A percentile compares a stretch with the other conserved stretches of the same genome.
phyloP scores from a whole-genome alignment of 2,888 invertebrate genomes.

The Dynastes grantii region DNA sequence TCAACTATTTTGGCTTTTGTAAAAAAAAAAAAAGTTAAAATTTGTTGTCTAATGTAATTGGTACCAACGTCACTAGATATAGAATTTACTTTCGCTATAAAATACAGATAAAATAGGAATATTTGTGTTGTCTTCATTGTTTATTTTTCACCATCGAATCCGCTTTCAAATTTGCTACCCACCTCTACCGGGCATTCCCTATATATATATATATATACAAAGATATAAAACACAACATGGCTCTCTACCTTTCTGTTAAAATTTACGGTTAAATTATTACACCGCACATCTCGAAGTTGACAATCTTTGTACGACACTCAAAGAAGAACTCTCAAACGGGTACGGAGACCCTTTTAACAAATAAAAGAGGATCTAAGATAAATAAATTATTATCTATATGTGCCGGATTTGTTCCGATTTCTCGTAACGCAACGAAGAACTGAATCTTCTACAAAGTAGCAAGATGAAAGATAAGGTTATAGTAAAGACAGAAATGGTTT shows the following conservation, averaged over 20 bases:
- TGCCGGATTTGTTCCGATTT: no score
- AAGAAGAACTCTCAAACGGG: conserved; percentile 10
- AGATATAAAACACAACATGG: conserved; percentile 19
- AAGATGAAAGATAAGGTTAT: neutral
- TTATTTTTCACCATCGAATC: no score
- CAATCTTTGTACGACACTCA: conserved; percentile 31
- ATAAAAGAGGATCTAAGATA: conserved; percentile 29
- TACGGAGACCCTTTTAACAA: conserved; percentile 18
- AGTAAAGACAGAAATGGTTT: neutral
- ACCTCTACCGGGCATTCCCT: no score
- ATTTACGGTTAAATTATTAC: conserved; percentile 13
- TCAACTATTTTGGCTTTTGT: no score
- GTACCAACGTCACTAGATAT: no score
- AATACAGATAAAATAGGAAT: no score
- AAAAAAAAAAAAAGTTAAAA: no score
- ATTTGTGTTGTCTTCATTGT: no score
- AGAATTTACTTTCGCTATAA: no score
- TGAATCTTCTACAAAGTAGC: neutral
- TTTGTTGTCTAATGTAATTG: no score
- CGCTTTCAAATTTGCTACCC: neutral
- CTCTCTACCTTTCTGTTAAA: conserved; percentile 41
- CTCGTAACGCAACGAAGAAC: neutral
- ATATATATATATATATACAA: conserved; percentile 5
- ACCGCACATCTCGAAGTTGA: conserved; percentile 28
- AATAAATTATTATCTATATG: conserved; percentile 13